phyloP scores from a whole-genome alignment of 2,113 vertebrate genomes.

The Nyctibius bracteatus region DNA sequence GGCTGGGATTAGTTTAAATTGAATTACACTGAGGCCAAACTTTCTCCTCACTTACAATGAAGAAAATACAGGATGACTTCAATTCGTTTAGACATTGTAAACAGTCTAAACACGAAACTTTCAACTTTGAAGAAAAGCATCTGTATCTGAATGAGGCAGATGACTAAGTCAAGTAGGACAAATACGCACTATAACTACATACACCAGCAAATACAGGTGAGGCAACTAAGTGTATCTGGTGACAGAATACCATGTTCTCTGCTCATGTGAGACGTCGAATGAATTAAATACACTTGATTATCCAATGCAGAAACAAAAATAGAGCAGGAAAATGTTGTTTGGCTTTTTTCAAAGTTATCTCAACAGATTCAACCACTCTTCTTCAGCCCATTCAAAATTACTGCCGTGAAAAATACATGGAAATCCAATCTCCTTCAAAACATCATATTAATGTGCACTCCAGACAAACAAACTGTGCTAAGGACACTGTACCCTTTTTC shows the following conservation, averaged over 20 bases:
- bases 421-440: not conserved
- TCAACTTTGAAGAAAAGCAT: not conserved
- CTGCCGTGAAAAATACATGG: not conserved
- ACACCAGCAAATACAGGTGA: not conserved
- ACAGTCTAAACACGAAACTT: not conserved
- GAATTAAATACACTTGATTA: not conserved
- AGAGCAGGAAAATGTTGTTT: not conserved
- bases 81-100: not conserved
- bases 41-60: not conserved
- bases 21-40: not conserved
- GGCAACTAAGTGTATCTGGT: not conserved
- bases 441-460: not conserved
- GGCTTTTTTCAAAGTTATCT: not conserved
- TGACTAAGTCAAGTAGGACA: not conserved
- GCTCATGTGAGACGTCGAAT: not conserved
- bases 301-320: not conserved
- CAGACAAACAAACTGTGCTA: not conserved
- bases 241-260: not conserved
- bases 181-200: rapidly evolving
- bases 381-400: not conserved
- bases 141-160: not conserved
- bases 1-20: not conserved
- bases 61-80: not conserved
- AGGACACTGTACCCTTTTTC: not conserved
- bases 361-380: not conserved